phyloP scores from a whole-genome alignment of 1,140 invertebrate genomes.

The Pteromalus puparum region DNA sequence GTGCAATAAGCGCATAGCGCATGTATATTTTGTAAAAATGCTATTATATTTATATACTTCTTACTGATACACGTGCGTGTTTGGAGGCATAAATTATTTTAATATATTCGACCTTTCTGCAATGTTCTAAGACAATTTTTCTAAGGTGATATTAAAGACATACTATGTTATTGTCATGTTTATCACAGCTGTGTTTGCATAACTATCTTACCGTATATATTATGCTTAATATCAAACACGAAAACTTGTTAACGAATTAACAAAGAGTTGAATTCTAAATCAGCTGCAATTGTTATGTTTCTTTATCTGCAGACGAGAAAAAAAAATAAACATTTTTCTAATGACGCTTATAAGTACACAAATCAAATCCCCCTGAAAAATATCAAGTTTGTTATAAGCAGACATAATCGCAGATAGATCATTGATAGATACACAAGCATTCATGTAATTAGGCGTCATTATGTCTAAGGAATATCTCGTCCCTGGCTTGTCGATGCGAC shows the following conservation, averaged over 20 bases:
- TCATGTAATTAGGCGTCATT: neutral
- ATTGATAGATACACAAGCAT: too few species aligned
- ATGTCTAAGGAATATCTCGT: neutral
- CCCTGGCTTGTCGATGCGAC: neutral
- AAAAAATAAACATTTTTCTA: neutral
- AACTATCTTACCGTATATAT: neutral
- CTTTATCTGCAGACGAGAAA: neutral
- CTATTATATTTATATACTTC: slow-evolving; percentile 20
- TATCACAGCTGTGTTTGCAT: neutral
- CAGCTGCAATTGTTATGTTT: neutral
- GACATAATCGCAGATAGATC: too few species aligned
- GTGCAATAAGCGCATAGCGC: slow-evolving; percentile 39
- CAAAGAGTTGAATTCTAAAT: neutral
- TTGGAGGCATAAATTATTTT: neutral
- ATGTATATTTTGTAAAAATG: slow-evolving; percentile 40
- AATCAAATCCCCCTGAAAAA: neutral
- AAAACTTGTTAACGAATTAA: neutral
- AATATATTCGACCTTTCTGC: neutral
- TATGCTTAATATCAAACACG: too few species aligned
- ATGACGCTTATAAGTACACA: neutral
- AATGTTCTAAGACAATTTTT: slow-evolving; percentile 11
- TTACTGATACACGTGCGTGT: neutral
- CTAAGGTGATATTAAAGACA: neutral
- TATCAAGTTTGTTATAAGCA: too few species aligned
- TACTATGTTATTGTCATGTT: slow-evolving; percentile 11